Percentiles rank a stretch among this genome's conserved stretches.
Conservation (phyloP, 2,113 vertebrate species). For the Balaeniceps rex region DNA sequence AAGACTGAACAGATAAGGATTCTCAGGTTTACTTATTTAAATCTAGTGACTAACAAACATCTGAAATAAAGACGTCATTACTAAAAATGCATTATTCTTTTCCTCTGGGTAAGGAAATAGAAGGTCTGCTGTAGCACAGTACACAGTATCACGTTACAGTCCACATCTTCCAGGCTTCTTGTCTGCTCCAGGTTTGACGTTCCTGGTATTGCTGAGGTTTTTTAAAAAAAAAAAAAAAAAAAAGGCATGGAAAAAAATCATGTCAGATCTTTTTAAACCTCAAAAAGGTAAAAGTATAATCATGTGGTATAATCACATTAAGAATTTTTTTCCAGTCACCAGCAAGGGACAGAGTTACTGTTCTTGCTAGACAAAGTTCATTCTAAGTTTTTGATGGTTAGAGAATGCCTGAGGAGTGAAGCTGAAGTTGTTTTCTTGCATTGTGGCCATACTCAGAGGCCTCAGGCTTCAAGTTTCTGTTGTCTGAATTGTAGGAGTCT, state of each 20-base stretch:
- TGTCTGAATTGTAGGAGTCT: not conserved
- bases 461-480: not conserved
- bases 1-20: not conserved
- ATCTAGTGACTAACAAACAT: not conserved
- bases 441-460: fast-evolving
- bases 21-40: not conserved
- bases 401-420: not conserved
- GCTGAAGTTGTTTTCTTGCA: not conserved
- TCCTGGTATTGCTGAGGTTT: not conserved
- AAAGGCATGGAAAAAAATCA: not conserved
- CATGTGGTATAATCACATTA: not conserved
- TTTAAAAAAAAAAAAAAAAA: not conserved
- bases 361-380: not conserved
- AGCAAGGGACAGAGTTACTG: not conserved
- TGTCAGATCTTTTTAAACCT: not conserved
- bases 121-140: not conserved
- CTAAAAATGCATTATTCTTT: not conserved
- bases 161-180: not conserved
- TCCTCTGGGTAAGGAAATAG: not conserved
- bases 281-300: not conserved
- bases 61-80: not conserved
- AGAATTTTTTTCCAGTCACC: not conserved
- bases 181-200: not conserved
- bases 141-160: not conserved
- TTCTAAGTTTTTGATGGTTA: not conserved